Base-by-base conservation (phyloP, 1,140 invertebrate species). In the Glossosoma conforme region DNA sequence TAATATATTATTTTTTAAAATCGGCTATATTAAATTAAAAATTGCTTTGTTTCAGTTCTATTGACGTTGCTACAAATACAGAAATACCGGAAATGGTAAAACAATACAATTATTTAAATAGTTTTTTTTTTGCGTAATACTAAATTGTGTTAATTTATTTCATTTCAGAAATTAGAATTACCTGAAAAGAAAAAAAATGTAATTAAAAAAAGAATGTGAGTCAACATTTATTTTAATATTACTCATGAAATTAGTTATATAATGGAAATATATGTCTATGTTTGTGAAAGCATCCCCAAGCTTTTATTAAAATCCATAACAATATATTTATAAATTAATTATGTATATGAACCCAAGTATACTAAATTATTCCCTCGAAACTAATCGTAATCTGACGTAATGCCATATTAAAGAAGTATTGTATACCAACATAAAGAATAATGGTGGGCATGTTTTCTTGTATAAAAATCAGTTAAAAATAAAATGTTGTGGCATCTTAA, bases 11-110 rank as follows among this genome's bases (percentile, higher is more conserved):
- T n/a, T n/a, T n/a, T n/a, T n/a, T n/a, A n/a, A n/a, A n/a, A n/a
- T n/a, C n/a, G n/a, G n/a, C n/a, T n/a, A n/a, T n/a, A n/a, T n/a
- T n/a, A n/a, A n/a, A n/a, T n/a, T n/a, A n/a, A n/a, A n/a, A n/a
- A n/a, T n/a, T 20, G 33, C 10, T 43, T 19, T 52, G 36, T 54
- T 67, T 25, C 61, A 72, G 70, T 51, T 60, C 37, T 24, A 66
- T 51, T 53, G 67, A 72, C 65, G 68, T 56, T 36, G 56, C 61
- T 28, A 62, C 70, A 20, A 72, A 70, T 60, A 74, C 72, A 32
- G 72, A 74, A 58, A 17, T 28, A 24, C 18, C 19, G 4, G 30
- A 43, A 9, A 38, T 24, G 10, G 40, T 50, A 10, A 28, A 9
- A 5, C 8, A 36, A 9, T 13, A 8, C 13, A 36, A 9, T 36